phyloP scores from a whole-genome alignment of 2,797 vertebrate species.

The Acanthopagrus latus region DNA sequence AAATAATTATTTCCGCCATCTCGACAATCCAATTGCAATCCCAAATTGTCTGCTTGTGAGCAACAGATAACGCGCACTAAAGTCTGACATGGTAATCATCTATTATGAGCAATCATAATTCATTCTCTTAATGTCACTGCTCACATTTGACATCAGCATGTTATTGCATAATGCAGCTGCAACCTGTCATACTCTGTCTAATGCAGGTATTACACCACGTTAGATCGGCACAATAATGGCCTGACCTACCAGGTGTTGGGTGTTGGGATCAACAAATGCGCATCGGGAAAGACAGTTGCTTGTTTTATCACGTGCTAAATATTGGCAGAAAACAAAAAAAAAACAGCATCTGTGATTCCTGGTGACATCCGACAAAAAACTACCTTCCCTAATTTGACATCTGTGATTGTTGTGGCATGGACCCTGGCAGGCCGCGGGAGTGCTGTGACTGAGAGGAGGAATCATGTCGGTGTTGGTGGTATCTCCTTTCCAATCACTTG shows the following conservation, averaged over 20 bases:
- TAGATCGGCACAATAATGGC: background rate
- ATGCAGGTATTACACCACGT: background rate
- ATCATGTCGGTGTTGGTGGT: background rate
- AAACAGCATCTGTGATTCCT: background rate
- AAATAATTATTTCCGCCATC: background rate
- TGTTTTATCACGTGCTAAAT: background rate
- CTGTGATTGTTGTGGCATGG: no score
- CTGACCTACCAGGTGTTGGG: background rate
- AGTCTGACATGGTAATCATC: background rate
- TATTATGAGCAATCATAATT: background rate
- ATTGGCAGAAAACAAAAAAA: background rate
- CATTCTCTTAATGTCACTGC: slow-evolving; percentile 1
- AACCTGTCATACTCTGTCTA: background rate
- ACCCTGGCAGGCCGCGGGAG: background rate
- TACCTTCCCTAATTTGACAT: background rate
- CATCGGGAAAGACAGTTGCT: no score
- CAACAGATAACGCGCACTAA: background rate
- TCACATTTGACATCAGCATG: slow-evolving; percentile 12
- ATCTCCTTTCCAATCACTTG: background rate
- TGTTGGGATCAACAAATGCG: background rate
- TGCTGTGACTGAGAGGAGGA: background rate
- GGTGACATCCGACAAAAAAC: background rate
- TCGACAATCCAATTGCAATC: background rate
- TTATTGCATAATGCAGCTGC: background rate
- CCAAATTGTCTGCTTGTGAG: background rate